Conservation (phyloP, 2,888 invertebrate species). For the Orchesellides sinensis region DNA sequence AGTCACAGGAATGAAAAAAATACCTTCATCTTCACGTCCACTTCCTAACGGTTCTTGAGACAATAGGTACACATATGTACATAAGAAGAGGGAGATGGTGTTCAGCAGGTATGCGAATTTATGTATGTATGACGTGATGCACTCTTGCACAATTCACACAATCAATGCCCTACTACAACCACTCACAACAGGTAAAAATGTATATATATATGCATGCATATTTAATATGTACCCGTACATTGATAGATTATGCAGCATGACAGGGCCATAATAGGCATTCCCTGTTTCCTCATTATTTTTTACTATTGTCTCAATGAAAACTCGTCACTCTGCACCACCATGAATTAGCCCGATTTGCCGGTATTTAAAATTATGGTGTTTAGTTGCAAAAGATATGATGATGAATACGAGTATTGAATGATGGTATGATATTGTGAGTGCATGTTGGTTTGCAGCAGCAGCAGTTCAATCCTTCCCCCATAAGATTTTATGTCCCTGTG, state of each 20-base stretch:
- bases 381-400: too few species aligned
- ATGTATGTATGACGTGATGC: background rate
- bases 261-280: too few species aligned
- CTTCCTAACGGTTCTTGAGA: constrained; percentile 59
- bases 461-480: background rate
- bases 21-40: constrained; percentile 55
- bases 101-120: background rate
- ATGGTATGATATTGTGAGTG: too few species aligned
- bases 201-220: background rate
- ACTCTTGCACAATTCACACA: constrained; percentile 1
- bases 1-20: constrained; percentile 50
- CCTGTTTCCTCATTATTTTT: background rate
- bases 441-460: too few species aligned
- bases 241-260: background rate
- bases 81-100: too few species aligned
- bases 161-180: background rate
- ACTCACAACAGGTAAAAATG: background rate
- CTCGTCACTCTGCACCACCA: background rate
- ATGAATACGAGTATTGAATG: too few species aligned
- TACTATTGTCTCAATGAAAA: background rate
- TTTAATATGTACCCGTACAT: background rate
- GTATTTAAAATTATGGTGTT: too few species aligned
- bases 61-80: constrained; percentile 30
- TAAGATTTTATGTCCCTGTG: constrained; percentile 6
- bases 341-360: background rate